Evolutionary conservation across 2,113 vertebrate species (phyloP).

Genomic region (Malaclemys terrapin): DNA sequence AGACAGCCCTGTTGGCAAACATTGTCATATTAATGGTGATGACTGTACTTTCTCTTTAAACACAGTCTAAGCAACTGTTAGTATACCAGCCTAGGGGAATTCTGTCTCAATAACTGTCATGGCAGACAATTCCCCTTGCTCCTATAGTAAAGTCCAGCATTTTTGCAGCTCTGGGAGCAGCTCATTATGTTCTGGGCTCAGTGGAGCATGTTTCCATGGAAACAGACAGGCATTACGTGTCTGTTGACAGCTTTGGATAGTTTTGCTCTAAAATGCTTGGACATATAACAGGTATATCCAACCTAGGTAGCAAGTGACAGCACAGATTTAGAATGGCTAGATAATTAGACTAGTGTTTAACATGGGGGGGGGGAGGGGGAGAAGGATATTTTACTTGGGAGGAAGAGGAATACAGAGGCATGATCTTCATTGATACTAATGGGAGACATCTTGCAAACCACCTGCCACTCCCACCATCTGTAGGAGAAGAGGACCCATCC

Average conservation of each 20-base stretch:
- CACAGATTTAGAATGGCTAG: constrained; percentile 23
- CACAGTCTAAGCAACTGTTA: neutral
- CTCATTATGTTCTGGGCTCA: constrained; percentile 49
- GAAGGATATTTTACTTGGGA: neutral
- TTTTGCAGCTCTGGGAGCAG: neutral
- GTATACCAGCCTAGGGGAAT: neutral
- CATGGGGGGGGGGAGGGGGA: neutral
- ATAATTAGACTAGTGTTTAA: constrained; percentile 63
- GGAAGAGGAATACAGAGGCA: neutral
- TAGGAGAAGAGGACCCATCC: neutral
- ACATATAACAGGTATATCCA: constrained; percentile 70
- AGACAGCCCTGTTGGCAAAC: fast-evolving
- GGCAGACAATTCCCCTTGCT: neutral
- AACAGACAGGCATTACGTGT: constrained; percentile 63
- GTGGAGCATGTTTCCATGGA: constrained; percentile 67
- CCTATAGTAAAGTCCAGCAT: neutral
- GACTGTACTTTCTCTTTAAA: neutral
- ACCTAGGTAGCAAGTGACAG: constrained; percentile 63
- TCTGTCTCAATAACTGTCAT: neutral
- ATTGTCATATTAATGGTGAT: neutral
- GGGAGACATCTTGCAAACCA: neutral
- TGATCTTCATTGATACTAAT: neutral
- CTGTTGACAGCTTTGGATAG: constrained; percentile 69
- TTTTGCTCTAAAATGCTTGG: constrained; percentile 62
- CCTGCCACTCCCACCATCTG: neutral